Percentiles rank a stretch among this genome's conserved stretches.
These are phyloP conservation scores for Rhynchonycteris naso DNA, from an alignment of 2,797 vertebrate species.

Conservation along the genomic window DNA sequence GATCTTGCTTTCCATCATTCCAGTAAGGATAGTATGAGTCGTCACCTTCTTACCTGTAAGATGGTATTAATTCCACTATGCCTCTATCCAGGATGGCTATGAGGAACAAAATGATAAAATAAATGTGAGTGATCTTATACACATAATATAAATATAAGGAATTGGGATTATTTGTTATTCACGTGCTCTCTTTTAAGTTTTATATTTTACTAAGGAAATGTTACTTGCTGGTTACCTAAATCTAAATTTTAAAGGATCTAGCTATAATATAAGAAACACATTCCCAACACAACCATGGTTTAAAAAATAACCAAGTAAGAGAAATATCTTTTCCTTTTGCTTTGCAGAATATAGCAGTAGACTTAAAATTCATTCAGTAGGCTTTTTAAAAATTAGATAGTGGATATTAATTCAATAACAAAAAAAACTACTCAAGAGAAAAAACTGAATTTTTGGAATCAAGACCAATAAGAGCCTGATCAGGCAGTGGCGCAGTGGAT, in stretches of 20 bases:
- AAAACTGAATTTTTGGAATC: constrained; percentile 5
- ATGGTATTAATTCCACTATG: background rate
- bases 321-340: background rate
- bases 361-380: background rate
- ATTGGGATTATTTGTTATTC: background rate
- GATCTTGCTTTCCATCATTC: background rate
- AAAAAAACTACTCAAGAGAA: background rate
- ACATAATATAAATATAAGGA: background rate
- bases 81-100: background rate
- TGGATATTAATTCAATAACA: background rate
- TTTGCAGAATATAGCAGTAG: background rate
- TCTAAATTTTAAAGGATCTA: background rate
- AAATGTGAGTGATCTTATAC: background rate
- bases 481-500: too few relatives aligned
- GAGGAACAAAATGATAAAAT: background rate
- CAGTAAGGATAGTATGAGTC: too few relatives aligned
- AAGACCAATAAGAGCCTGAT: background rate
- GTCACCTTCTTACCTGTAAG: background rate
- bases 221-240: background rate
- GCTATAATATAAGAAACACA: background rate
- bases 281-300: background rate
- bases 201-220: background rate
- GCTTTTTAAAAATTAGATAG: background rate
- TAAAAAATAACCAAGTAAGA: background rate
- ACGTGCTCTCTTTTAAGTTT: constrained; percentile 12